Conservation (phyloP, 1,140 invertebrate species). For the Aphelinus atriplicis region DNA sequence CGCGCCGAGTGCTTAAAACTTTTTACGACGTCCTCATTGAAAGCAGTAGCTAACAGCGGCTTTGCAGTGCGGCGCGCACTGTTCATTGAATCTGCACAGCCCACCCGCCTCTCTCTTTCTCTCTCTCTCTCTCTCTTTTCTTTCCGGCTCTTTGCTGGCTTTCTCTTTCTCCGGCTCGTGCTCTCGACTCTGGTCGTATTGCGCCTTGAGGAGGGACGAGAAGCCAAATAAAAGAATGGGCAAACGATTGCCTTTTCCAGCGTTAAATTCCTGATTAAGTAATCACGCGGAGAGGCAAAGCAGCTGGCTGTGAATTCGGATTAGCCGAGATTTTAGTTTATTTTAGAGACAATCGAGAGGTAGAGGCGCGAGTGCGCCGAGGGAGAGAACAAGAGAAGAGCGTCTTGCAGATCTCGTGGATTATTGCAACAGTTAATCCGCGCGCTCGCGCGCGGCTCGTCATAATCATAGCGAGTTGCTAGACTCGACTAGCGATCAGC, state of each 20-base stretch:
- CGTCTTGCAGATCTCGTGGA: too few relatives aligned
- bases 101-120: slow-evolving; percentile 26
- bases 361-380: too few relatives aligned
- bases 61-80: slow-evolving; percentile 32
- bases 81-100: slow-evolving; percentile 48
- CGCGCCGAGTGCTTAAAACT: slow-evolving; percentile 51
- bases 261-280: slow-evolving; percentile 36
- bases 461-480: too few relatives aligned
- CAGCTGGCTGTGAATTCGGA: too few relatives aligned
- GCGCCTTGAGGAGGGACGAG: slow-evolving; percentile 17
- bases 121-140: background rate
- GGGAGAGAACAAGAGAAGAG: too few relatives aligned
- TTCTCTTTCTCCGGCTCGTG: background rate
- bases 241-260: slow-evolving; percentile 25
- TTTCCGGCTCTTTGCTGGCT: background rate
- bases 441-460: too few relatives aligned
- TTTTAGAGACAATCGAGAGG: too few relatives aligned
- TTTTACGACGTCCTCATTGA: slow-evolving; percentile 55
- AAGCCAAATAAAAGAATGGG: slow-evolving; percentile 34
- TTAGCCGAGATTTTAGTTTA: too few relatives aligned
- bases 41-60: slow-evolving; percentile 47
- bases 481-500: too few relatives aligned
- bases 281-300: slow-evolving; percentile 10
- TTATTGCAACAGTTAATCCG: too few relatives aligned
- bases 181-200: slow-evolving; percentile 19